Evolutionary conservation across 1,140 invertebrate genomes (phyloP).

Genomic region (Rhagoletis zephyria): DNA sequence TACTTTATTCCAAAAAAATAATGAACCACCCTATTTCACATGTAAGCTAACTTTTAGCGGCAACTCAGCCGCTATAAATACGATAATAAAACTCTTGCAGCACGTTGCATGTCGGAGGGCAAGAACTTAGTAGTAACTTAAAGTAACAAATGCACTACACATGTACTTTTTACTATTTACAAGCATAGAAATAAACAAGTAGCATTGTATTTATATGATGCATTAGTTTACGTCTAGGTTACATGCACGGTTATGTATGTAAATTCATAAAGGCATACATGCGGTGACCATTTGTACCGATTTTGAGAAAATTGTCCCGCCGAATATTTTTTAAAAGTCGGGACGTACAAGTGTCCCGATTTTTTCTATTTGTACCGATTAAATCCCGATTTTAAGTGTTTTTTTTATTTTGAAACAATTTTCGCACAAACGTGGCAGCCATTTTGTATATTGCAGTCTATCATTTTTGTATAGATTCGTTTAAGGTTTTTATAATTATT

Average conservation of each 20-base stretch:
- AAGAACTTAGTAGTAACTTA: neutral
- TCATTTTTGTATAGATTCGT: no score
- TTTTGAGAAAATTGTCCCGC: no score
- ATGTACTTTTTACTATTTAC: neutral
- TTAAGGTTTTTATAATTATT: no score
- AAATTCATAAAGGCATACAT: neutral
- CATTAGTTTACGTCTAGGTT: neutral
- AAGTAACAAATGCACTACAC: conserved; percentile 29
- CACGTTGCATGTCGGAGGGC: neutral
- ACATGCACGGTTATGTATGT: neutral
- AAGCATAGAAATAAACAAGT: neutral
- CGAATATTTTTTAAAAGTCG: no score
- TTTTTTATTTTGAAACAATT: no score
- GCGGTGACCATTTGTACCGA: no score
- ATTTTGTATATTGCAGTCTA: no score
- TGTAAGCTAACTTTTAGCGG: neutral
- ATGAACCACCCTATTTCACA: neutral
- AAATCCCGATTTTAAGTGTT: no score
- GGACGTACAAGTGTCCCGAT: no score
- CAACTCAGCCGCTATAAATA: neutral
- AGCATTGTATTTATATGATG: neutral
- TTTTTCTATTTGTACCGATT: no score
- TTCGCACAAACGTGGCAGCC: no score
- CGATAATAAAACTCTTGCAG: neutral
- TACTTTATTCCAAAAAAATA: neutral